Evolutionary conservation across 1,140 invertebrate genomes (phyloP).

Genomic region (Galleria mellonella): DNA sequence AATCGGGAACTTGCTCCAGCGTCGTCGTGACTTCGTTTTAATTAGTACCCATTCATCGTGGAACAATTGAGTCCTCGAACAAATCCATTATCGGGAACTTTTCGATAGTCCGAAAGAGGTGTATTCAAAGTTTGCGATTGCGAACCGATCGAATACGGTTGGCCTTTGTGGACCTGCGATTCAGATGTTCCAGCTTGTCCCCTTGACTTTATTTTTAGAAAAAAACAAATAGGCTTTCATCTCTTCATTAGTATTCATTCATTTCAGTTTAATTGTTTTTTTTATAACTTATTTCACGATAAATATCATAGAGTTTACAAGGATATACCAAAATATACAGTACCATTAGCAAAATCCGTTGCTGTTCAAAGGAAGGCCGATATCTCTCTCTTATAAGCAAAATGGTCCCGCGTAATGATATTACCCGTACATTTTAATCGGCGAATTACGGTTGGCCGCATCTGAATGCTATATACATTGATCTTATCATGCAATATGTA

Average conservation of each 20-base stretch:
- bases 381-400: slow-evolving; percentile 18
- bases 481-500: too few species aligned
- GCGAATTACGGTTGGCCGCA: slow-evolving; percentile 34
- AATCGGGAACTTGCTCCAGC: slow-evolving; percentile 62
- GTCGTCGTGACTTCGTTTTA: slow-evolving; percentile 66
- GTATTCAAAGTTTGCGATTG: slow-evolving; percentile 56
- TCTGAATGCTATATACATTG: slow-evolving; percentile 15
- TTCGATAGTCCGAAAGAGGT: slow-evolving; percentile 65
- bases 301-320: slow-evolving; percentile 14
- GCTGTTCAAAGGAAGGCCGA: slow-evolving; percentile 10
- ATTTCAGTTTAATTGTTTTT: background rate
- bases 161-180: slow-evolving; percentile 25
- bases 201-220: background rate
- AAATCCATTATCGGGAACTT: slow-evolving; percentile 69
- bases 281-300: too few species aligned
- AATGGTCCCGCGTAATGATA: slow-evolving; percentile 31
- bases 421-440: slow-evolving; percentile 53
- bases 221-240: background rate
- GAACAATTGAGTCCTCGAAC: slow-evolving; percentile 66
- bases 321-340: slow-evolving; percentile 23
- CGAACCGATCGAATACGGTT: slow-evolving; percentile 27
- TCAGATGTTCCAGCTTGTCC: slow-evolving; percentile 22
- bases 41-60: slow-evolving; percentile 69
- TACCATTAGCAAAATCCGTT: slow-evolving; percentile 20
- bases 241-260: slow-evolving; percentile 1